Base-by-base conservation (phyloP, 2,797 vertebrate species). In the Cirrhinus mrigala region DNA sequence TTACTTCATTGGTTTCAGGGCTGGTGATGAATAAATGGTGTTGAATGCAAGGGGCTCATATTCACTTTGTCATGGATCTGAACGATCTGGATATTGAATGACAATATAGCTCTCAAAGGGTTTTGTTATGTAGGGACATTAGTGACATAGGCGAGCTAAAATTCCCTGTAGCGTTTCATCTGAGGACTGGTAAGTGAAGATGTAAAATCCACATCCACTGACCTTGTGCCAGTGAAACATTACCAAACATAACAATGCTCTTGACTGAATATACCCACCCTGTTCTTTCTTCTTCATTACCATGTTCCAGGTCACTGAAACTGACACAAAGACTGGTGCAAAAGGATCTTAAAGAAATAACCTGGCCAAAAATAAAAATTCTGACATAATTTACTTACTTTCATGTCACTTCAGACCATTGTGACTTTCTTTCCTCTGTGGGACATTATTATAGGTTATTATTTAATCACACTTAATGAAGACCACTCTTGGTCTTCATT, bases 221-320 rank as follows among this genome's bases (percentile, higher is more conserved):
- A 60, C 66, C 54, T 33, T 76, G 18, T 58, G 69, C 52, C 40
- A 48, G 37, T 66, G 79, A 73, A 73, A 79, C 33, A n/a, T 52
- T 70, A 60, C 22, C 46, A 76, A 80, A 85, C 18, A 83, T 60
- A 82, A 52, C 44, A 82, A 46, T 83, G 46, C 60, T 33, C 29
- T 33, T 81, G 80, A 86, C 24, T 56, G 56, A 58, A 74, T 70
- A 74, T 70, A 70, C 24, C 29, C 29, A 58, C n/a, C 77, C 60
- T 52, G 27, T 46, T 56, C 54, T 66, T 50, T 86, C n/a, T 71
- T 48, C 58, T 64, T 54, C 37, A 46, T 37, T 52, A 20, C 79
- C 44, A 60, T 86, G 66, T 83, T 85, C 52, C 37, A 82, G 80
- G 81, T 37, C 62, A 84, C 37, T 75, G 82, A 89, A 81, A 84